Evolutionary conservation across 2,797 vertebrate species (phyloP), one percentile per base, ranked within the genome.

Genomic region (Poeciliopsis turneri): DNA sequence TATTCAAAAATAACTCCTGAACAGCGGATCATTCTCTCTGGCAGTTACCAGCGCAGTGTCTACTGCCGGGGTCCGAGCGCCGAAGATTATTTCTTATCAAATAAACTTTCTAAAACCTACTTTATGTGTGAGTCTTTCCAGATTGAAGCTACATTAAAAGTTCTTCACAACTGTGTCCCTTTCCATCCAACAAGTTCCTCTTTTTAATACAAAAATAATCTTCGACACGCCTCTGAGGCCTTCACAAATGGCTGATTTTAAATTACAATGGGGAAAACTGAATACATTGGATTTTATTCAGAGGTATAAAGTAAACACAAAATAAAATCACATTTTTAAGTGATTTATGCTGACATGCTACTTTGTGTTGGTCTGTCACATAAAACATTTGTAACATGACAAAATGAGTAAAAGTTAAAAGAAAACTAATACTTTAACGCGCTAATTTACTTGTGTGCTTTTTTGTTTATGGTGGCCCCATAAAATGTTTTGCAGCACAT

Each of bases 401-500:
- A 1, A 66, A 66, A n/a, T 41, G 66, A 25, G 20, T 7, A 43
- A 23, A 68, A 12, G 1, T 25, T 25, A 68, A 68, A 18, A 30
- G 30, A 16, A 5, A n/a, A 61, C 33, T 7, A 64, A 36, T 4
- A 20, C 61, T 64, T 64, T 64, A 4, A 18, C 0, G 4, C 0
- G 12, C 0, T 15, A 41, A 69, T 43, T 68, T 41, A 41, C 20
- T 13, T 36, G 76, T 70, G 49, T 49, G 61, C 78, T 73, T 83
- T 79, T 87, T 86, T 83, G 80, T 86, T 82, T 78, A 78, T 71
- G 72, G 81, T 80, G 72, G 78, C 61, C 79, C 59, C 74, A 70
- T 72, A 82, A 81, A 84, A 47, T 73, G 80, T 80, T 74, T 69
- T 68, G n/a, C 70, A 68, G 59, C 75, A 82, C 76, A 82, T 81